A percentile compares a stretch with the other conserved stretches of the same genome.
Conservation (phyloP, 2,888 invertebrate species). For the Vesta saturnalis region DNA sequence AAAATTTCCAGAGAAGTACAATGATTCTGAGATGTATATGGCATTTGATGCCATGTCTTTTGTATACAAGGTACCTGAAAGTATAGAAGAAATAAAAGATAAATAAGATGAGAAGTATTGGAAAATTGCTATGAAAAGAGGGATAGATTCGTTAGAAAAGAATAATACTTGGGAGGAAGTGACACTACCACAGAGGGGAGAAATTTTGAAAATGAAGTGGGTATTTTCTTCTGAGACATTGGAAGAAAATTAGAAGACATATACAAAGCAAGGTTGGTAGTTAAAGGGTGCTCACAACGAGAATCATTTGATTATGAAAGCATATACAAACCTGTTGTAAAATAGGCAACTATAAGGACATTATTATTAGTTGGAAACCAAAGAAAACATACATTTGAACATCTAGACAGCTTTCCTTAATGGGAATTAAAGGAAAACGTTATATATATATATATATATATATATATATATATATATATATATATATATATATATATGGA, state of each 20-base stretch:
- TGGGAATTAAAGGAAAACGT: too few relatives aligned
- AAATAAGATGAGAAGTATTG: conserved; percentile 35
- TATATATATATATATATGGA: too few relatives aligned
- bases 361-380: too few relatives aligned
- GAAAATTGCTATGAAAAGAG: conserved; percentile 38
- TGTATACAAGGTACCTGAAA: conserved; percentile 35
- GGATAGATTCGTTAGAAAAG: conserved; percentile 39
- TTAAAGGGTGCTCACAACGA: conserved; percentile 49
- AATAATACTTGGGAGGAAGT: conserved; percentile 38
- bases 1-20: conserved; percentile 42
- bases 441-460: too few relatives aligned
- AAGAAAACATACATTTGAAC: too few relatives aligned
- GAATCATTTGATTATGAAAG: conserved; percentile 45
- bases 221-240: conserved; percentile 43
- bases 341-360: conserved; percentile 43
- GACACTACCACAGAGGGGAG: conserved; percentile 16
- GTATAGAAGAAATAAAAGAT: conserved; percentile 29
- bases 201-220: conserved; percentile 41
- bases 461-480: too few relatives aligned
- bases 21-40: too few relatives aligned
- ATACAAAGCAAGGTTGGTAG: conserved; percentile 48
- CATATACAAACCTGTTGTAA: conserved; percentile 49
- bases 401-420: too few relatives aligned
- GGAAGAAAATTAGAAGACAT: conserved; percentile 42
- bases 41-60: conserved; percentile 39